Percentiles rank a stretch among this genome's conserved stretches.
Conservation (phyloP, 92 coral and sea anemone species). For the Palythoa heliodiscus region DNA sequence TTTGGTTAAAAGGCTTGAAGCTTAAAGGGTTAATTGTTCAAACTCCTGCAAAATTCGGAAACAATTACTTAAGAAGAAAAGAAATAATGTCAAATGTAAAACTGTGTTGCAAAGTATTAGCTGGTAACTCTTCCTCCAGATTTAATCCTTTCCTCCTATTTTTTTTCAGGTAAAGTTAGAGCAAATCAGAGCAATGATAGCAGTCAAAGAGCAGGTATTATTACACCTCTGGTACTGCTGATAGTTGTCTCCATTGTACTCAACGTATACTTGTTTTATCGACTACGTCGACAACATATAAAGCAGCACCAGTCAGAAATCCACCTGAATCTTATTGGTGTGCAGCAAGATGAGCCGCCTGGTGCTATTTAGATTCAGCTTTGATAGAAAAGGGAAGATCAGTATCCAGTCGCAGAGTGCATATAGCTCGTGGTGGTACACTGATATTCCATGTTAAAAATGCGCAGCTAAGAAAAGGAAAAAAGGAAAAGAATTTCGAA, state of each 20-base stretch:
- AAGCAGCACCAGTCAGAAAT: constrained; percentile 10
- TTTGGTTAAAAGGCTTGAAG: too few species aligned
- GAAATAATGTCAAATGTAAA: too few species aligned
- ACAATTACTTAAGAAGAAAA: too few species aligned
- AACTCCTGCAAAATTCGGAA: too few species aligned
- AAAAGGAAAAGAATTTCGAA: too few species aligned
- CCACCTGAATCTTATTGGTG: constrained; percentile 9
- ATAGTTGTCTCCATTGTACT: constrained; percentile 3
- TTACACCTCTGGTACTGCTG: not conserved
- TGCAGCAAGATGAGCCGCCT: not conserved
- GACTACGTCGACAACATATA: not conserved
- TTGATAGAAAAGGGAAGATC: too few species aligned
- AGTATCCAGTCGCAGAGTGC: not conserved
- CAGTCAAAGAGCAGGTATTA: not conserved
- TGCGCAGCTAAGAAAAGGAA: not conserved
- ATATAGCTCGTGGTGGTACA: not conserved
- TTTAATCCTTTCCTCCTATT: too few species aligned
- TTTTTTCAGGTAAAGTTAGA: constrained; percentile 1
- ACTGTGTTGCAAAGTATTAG: too few species aligned
- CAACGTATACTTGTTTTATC: constrained; percentile 24
- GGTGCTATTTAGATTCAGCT: not conserved
- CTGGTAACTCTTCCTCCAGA: too few species aligned
- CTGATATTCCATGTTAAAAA: too few species aligned
- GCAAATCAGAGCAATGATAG: not conserved
- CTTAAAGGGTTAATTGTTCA: too few species aligned